Conservation (phyloP, 2,888 invertebrate genomes). For the Agrotis exclamationis region DNA sequence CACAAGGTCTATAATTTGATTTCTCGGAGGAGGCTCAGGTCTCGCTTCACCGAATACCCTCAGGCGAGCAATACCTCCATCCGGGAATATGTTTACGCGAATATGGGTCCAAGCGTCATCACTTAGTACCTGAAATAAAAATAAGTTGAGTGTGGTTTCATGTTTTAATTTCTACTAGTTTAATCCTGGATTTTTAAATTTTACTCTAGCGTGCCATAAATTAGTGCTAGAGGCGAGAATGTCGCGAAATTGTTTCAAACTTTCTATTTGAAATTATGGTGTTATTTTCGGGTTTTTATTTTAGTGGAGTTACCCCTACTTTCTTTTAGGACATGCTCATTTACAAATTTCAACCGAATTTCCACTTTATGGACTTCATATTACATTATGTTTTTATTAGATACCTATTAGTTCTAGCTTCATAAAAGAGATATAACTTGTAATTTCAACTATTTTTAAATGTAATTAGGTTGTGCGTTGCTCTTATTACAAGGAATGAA, state of each 20-base stretch:
- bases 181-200: conserved; percentile 43
- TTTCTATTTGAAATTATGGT: conserved; percentile 47
- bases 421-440: not conserved
- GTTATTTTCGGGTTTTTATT: conserved; percentile 22
- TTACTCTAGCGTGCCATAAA: conserved; percentile 42
- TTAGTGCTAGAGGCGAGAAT: conserved; percentile 28
- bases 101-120: conserved; percentile 91
- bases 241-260: conserved; percentile 42
- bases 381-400: not conserved
- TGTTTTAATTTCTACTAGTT: conserved; percentile 37
- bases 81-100: conserved; percentile 92
- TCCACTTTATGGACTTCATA: not conserved
- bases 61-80: conserved; percentile 92
- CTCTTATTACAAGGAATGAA: no score
- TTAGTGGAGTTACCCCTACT: not conserved
- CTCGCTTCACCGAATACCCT: conserved; percentile 90
- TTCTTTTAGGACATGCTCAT: not conserved
- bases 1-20: conserved; percentile 88
- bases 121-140: conserved; percentile 79
- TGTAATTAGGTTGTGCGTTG: not conserved
- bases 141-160: conserved; percentile 26
- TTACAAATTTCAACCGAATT: not conserved
- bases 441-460: not conserved
- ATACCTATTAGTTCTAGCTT: not conserved
- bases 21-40: conserved; percentile 77